Evolutionary conservation across 2,113 vertebrate genomes (phyloP).

Genomic region (Sturnira hondurensis): DNA sequence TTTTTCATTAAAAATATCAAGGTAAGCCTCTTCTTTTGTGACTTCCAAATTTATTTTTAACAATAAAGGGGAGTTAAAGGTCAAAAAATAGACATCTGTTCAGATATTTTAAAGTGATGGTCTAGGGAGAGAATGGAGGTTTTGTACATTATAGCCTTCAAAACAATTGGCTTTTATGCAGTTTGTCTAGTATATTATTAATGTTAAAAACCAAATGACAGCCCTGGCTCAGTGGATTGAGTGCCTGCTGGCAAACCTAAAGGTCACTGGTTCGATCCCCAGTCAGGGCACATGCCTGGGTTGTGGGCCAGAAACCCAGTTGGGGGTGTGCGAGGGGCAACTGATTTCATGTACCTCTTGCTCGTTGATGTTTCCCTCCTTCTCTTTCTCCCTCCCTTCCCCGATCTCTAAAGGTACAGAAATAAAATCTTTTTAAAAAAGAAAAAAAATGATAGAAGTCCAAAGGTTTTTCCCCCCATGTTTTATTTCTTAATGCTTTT

Average conservation of each 20-base stretch:
- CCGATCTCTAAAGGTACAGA: too few relatives aligned
- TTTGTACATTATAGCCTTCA: not conserved
- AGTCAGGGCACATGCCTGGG: too few relatives aligned
- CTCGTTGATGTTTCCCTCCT: too few relatives aligned
- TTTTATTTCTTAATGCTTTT: not conserved
- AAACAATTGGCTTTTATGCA: not conserved
- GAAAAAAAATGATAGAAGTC: slow-evolving; percentile 8
- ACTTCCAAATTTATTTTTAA: slow-evolving; percentile 36
- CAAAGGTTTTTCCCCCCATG: not conserved
- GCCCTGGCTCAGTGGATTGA: too few relatives aligned
- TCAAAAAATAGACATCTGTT: not conserved
- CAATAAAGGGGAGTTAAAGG: not conserved
- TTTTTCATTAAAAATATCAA: not conserved
- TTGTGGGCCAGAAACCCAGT: too few relatives aligned
- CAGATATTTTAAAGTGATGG: not conserved
- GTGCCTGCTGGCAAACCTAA: too few relatives aligned
- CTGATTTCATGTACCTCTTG: too few relatives aligned
- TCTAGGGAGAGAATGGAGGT: not conserved
- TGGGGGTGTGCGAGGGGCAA: too few relatives aligned
- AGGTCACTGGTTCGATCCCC: too few relatives aligned
- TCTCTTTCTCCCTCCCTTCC: too few relatives aligned
- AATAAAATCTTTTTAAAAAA: too few relatives aligned
- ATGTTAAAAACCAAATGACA: slow-evolving; percentile 10
- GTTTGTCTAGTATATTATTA: not conserved
- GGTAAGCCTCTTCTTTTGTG: not conserved